Percentiles rank a stretch among this genome's conserved stretches.
Conservation (phyloP, 2,797 vertebrate genomes). For the Dipus sagitta region DNA sequence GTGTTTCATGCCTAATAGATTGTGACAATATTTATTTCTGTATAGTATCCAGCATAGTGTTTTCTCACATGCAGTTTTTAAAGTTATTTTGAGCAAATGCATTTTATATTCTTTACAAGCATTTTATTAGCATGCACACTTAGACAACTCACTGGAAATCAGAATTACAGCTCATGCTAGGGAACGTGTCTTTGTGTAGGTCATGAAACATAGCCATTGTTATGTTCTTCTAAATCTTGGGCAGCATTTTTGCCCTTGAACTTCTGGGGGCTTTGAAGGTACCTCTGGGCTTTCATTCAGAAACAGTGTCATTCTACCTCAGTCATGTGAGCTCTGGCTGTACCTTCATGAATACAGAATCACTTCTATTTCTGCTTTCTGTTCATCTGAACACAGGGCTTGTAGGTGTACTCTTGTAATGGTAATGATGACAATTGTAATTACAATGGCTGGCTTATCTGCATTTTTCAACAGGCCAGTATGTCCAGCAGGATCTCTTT, state of each 20-base stretch:
- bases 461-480: not conserved
- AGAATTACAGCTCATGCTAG: not conserved
- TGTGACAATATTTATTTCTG: slow-evolving; percentile 20
- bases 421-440: not conserved
- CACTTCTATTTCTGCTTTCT: not conserved
- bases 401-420: not conserved
- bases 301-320: not conserved
- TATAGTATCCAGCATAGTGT: not conserved
- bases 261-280: not conserved
- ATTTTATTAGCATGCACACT: not conserved
- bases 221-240: no score
- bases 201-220: not conserved
- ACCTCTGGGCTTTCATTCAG: not conserved
- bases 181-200: not conserved
- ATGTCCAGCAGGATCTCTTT: not conserved
- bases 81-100: slow-evolving; percentile 9
- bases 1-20: not conserved
- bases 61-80: not conserved
- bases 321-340: not conserved
- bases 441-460: not conserved
- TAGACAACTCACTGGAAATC: not conserved
- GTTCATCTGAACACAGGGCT: not conserved
- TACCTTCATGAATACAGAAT: not conserved
- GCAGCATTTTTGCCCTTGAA: not conserved
- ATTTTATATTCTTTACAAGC: not conserved